Base-by-base conservation (phyloP, 1,140 invertebrate species). In the Phthorimaea operculella region DNA sequence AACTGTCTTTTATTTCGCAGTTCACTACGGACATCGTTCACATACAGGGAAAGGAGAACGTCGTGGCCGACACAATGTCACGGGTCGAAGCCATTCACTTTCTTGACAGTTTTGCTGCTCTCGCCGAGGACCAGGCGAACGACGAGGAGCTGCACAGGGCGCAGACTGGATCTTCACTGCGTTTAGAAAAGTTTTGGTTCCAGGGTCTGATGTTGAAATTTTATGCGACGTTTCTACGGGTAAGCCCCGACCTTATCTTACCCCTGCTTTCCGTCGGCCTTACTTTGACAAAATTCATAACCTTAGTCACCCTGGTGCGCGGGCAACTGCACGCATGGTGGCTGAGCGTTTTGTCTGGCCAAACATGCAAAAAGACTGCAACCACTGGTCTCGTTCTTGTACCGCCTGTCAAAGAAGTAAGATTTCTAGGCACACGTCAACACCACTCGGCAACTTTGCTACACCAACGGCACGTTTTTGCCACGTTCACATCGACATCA, bases 21-120 rank as follows among this genome's bases (percentile, higher is more conserved):
- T 42, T 42, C 9, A 70, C 74, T 0, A 81, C 72, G 0, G 66
- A 84, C 50, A 70, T 81, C 14, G 58, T 55, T 10, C 71, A 82
- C 33, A 48, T 66, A 28, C 7, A 39, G 17, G 64, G 64, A 4
- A 52, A 57, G 48, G 53, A 59, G 1, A 79, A 83, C 51, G 58
- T 63, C 1, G 64, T 73, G 10, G 72, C 72, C 0, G 74, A 74
- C 42, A 54, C 65, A 0, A 47, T 72, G 0, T 75, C 72, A 4
- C 55, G 72, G 3, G 39, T 42, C 3, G 39, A 42, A 42, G 14
- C 39, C 39, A 42, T 28, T 42, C 39, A 42, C 8, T 14, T 42
- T 11, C 14, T 11, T 9, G 39, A 42, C 9, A 11, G 39, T 4
- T 42, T 42, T 42, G 39, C 39, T 42, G 11, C 11, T 4, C 39